Evolutionary conservation across 2,888 invertebrate genomes (phyloP), one percentile per base, ranked within the genome.

Genomic region (Euplagia quadripunctaria): DNA sequence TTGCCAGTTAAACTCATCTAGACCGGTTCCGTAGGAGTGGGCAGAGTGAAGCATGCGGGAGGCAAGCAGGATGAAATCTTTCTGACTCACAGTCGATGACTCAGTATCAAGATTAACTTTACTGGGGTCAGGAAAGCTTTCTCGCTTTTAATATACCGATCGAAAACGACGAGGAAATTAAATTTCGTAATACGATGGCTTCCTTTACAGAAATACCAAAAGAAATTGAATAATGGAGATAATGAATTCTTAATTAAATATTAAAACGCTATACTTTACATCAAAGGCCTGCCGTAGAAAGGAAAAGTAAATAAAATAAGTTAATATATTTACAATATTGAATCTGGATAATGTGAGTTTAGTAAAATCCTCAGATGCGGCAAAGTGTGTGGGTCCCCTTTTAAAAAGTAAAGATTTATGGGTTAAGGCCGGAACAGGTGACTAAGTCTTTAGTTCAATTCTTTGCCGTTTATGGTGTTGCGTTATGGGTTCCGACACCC

Each of bases 401-500:
- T 81, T 81, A 87, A 88, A 90, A 91, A 88, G 72, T 72, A 42
- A 81, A 88, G 91, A 94, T 94, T 94, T 94, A 94, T 93, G 86
- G 82, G 85, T 82, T 86, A 86, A 83, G 86, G 85, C 87, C 88
- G 88, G 88, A 92, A 90, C 92, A 92, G 93, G 94, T 94, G 91
- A 87, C 83, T 87, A 84, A 80, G 85, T 85, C 86, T 88, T 84
- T 87, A 90, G 90, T 91, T 90, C 87, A 89, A 92, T 92, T 93
- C 89, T 90, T 90, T 90, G 88, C 86, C 86, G 88, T 91, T 94
- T 93, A 93, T 91, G 91, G 90, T 90, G 87, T 90, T 90, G 90
- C 89, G 89, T 93, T 93, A 92, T 92, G 90, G 90, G 89, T 86
- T 84, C 89, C 90, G 85, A 91, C 93, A 92, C 93, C 94, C 94